Conservation (phyloP, 2,888 invertebrate genomes). For the Aporophyla lueneburgensis region DNA sequence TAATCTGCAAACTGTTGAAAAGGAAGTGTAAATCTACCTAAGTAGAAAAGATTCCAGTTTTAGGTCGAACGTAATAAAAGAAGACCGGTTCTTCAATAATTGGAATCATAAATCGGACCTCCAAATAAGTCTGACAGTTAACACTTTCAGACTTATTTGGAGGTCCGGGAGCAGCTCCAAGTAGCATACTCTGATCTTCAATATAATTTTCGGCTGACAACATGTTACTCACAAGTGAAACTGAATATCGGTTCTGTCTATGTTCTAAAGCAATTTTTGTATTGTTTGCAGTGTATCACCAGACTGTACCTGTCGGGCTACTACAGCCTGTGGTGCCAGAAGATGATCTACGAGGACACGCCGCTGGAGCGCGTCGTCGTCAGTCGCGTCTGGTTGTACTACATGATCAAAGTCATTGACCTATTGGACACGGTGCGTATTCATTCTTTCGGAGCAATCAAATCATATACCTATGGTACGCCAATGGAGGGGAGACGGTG, state of each 20-base stretch:
- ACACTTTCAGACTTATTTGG: too few relatives aligned
- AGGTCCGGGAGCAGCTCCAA: too few relatives aligned
- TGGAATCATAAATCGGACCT: not conserved
- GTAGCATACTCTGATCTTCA: too few relatives aligned
- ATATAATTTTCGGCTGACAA: not conserved
- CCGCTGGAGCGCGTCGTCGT: constrained; percentile 83
- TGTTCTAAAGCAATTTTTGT: not conserved
- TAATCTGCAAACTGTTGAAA: not conserved
- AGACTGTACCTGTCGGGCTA: constrained; percentile 83
- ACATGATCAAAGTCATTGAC: constrained; percentile 87
- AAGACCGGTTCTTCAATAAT: not conserved
- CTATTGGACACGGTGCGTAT: constrained; percentile 85
- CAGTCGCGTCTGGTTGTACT: constrained; percentile 85
- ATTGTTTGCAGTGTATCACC: constrained; percentile 79
- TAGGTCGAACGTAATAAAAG: not conserved
- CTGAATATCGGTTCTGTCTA: not conserved
- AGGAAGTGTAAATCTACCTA: not conserved
- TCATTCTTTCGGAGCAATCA: not conserved
- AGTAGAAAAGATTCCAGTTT: not conserved
- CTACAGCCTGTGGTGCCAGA: constrained; percentile 88
- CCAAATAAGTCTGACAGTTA: not conserved
- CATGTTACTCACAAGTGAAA: too few relatives aligned
- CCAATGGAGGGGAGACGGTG: too few relatives aligned
- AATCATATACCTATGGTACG: too few relatives aligned
- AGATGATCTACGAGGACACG: constrained; percentile 83